Conservation (phyloP, 2,888 invertebrate species). For the Ophion slaviceki region DNA sequence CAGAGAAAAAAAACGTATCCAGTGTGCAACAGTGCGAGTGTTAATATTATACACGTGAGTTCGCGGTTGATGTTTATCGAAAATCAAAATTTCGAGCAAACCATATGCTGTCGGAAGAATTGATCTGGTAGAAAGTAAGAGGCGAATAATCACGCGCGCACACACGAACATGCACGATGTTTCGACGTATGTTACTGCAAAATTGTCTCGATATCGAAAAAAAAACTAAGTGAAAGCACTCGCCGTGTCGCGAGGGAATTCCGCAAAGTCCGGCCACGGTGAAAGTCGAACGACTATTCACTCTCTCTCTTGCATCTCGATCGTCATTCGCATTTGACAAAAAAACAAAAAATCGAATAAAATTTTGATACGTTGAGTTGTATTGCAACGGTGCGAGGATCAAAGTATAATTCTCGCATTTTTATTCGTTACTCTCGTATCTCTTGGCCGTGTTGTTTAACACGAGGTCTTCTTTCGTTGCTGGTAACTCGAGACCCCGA, state of each 20-base stretch:
- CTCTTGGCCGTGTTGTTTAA: slow-evolving; percentile 30
- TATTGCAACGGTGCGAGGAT: neutral
- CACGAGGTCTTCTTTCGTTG: slow-evolving; percentile 50
- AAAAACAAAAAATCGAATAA: neutral
- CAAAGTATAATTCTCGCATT: slow-evolving; percentile 5
- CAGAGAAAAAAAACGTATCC: neutral
- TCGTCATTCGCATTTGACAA: slow-evolving; percentile 1
- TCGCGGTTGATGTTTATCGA: neutral
- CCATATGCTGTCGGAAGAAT: no score
- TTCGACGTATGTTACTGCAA: no score
- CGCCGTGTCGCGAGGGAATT: slow-evolving; percentile 53
- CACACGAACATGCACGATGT: neutral
- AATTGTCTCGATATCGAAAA: neutral
- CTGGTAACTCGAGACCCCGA: slow-evolving; percentile 54
- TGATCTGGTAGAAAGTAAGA: neutral
- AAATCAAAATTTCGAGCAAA: neutral
- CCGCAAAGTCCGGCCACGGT: slow-evolving; percentile 49
- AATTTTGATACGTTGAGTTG: neutral
- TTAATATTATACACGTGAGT: slow-evolving; percentile 5
- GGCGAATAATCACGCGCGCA: slow-evolving; percentile 40
- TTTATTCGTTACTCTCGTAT: slow-evolving; percentile 11
- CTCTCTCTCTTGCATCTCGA: neutral
- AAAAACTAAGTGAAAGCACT: neutral
- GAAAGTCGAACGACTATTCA: slow-evolving; percentile 61
- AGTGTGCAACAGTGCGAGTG: neutral